A percentile compares a stretch with the other conserved stretches of the same genome.
phyloP scores from a whole-genome alignment of 2,113 vertebrate species.

The Macaca mulatta region DNA sequence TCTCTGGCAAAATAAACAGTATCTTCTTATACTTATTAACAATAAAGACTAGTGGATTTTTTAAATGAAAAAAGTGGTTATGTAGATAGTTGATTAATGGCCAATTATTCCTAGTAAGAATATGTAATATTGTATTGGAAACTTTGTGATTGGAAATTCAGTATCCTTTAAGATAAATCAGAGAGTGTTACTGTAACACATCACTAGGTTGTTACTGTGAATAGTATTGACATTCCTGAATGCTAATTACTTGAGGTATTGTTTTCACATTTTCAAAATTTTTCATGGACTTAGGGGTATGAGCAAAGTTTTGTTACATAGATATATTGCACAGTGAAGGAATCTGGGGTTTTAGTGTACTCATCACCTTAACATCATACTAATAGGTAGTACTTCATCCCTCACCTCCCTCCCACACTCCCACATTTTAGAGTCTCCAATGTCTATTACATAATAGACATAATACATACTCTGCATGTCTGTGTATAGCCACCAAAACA shows the following conservation, averaged over 20 bases:
- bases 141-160: neutral
- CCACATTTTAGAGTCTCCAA: too few relatives aligned
- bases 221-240: neutral
- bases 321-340: too few relatives aligned
- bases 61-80: neutral
- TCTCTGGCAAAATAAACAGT: neutral
- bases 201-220: neutral
- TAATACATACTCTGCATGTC: too few relatives aligned
- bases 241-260: neutral
- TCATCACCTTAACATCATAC: too few relatives aligned
- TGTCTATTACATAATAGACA: too few relatives aligned
- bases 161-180: neutral
- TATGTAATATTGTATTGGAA: neutral
- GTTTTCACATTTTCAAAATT: too few relatives aligned
- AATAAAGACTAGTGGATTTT: neutral
- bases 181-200: neutral
- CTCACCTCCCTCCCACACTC: too few relatives aligned
- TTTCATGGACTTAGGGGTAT: too few relatives aligned
- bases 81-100: neutral
- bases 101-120: neutral
- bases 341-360: too few relatives aligned
- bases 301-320: too few relatives aligned
- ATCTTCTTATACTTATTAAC: neutral
- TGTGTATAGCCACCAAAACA: too few relatives aligned
- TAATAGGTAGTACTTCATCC: too few relatives aligned